Base-by-base conservation (phyloP, 2,888 invertebrate genomes). In the Euzophera pinguis region DNA sequence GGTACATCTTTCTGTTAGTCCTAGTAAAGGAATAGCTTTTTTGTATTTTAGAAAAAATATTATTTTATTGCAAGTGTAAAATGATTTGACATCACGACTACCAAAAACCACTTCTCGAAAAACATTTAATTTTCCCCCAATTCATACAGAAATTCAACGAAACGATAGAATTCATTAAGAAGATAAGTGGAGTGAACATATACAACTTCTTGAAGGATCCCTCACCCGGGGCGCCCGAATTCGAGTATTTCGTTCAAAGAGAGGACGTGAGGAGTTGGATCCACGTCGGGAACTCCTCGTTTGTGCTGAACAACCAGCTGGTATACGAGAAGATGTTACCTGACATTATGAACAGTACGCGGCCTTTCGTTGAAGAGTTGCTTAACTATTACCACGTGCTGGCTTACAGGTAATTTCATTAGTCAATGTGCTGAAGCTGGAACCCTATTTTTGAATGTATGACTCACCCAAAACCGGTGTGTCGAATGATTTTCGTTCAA, bases 281-380 rank as follows among this genome's bases (percentile, higher is more conserved):
- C 29, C 81, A 83, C 48, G 78, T 66, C 0, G 78, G 81, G 0
- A 92, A 93, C 22, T 60, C 65, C 0, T 56, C 63, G 8, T 83
- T 75, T 29, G 47, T 71, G 45, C 61, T 67, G 7, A 67, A 79
- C 68, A 81, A 88, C 56, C 77, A 78, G 47, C 48, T 64, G 8
- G 95, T 95, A 0, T 94, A 95, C 71, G 61, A 81, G 17, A 90
- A 92, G 63, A 82, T 96, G 61, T 74, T 91, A 54, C 81, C 85
- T 5, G 96, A 96, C 71, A 81, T 95, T 22, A 92, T 94, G 91
- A 92, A 93, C 61, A 93, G 93, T 0, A 91, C 94, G 1, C 93
- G 93, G 53, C 86, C 91, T 0, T 91, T 92, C 78, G 71, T 94
- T 16, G 88, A 91, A 27, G 91, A 91, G 61, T 71, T 94, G 10